Evolutionary conservation across 2,113 vertebrate species (phyloP).

Genomic region (Isurus oxyrinchus): DNA sequence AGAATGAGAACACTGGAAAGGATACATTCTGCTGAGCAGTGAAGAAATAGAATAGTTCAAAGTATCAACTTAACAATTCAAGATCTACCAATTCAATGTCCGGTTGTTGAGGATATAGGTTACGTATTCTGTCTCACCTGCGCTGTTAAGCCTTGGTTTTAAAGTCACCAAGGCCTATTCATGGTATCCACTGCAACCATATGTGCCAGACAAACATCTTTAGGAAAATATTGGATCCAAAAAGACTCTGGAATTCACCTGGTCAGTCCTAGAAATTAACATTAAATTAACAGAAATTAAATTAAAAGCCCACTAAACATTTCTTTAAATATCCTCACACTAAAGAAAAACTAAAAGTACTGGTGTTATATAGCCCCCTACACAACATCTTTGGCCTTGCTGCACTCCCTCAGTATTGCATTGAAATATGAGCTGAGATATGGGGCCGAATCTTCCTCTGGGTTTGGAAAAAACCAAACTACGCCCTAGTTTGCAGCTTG

Average conservation of each 20-base stretch:
- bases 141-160: background rate
- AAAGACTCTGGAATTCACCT: background rate
- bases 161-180: background rate
- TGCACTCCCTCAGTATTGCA: background rate
- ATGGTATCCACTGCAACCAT: background rate
- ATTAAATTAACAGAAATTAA: no score
- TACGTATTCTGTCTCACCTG: background rate
- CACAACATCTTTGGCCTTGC: background rate
- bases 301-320: background rate
- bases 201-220: background rate
- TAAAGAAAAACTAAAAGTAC: no score
- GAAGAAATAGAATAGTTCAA: background rate
- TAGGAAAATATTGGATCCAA: background rate
- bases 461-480: no score
- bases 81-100: background rate
- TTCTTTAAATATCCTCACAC: background rate
- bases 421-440: background rate
- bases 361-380: background rate
- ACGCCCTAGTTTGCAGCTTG: no score
- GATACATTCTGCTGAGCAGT: background rate
- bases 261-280: background rate
- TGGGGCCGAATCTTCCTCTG: background rate
- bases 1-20: background rate
- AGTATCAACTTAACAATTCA: background rate
- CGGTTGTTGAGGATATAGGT: background rate